Evolutionary conservation across 1,140 invertebrate genomes (phyloP), one percentile per base, ranked within the genome.

Genomic region (Tetramorium alpestre): DNA sequence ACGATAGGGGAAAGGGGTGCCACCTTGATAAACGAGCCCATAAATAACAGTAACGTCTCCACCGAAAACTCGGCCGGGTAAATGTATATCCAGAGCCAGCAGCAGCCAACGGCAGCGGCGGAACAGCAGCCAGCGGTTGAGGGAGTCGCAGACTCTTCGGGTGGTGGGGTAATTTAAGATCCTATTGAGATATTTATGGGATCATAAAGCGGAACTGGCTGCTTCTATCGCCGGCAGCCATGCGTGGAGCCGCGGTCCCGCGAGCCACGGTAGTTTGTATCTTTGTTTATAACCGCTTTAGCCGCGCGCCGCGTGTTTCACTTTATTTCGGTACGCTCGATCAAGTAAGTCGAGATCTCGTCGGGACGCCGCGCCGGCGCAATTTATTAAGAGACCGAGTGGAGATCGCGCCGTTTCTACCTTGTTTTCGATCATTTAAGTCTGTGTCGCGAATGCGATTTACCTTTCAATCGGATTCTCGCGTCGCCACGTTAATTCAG

Each of bases 1-100:
- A 87, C 82, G 91, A 91, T 89, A 91, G 91, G 88, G 89, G 87
- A 93, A 91, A 92, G 93, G 93, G 92, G 93, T 93, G 93, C 94
- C 92, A 92, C 92, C 93, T 94, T 94, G 94, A 95, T 95, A 95
- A 95, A 95, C 93, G 94, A 94, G 94, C 88, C 85, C 93, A 94
- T 95, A 94, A 95, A 95, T 95, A 95, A 95, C 92, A 91, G 92
- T 94, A 94, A 94, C 94, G 94, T 95, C 94, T 95, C 94, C 92
- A 94, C 94, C 93, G 94, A 94, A 94, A 94, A 94, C 93, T 94
- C 92, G 91, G 89, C 90, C 92, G 87, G 92, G 89, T 92, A 90
- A 94, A 93, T 93, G 90, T 93, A 91, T 91, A 89, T 91, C 91
- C 89, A 92, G 91, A 87, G 87, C 82, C 87, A 60, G 77, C 87